Base-by-base conservation (phyloP, 2,113 vertebrate genomes). In the Corythaeola cristata region DNA sequence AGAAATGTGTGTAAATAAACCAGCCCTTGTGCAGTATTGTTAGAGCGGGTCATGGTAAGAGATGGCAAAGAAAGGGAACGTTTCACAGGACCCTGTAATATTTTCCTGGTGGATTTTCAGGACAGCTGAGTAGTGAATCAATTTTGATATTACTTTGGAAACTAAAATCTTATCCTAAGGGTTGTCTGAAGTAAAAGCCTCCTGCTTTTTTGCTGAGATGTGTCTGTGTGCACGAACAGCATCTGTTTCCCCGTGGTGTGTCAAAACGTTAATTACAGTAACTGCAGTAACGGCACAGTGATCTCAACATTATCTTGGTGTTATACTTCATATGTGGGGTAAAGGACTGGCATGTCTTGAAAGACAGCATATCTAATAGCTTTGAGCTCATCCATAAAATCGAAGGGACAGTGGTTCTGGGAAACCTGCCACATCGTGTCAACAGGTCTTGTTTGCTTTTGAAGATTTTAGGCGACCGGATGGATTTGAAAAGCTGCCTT, bases 391-490 rank as follows among this genome's bases (percentile, higher is more conserved):
- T 89, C 77, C 52, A 50, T 52, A 87, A 81, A 80, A 77, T 22
- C 58, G 39, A 94, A 94, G 39, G 47, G 63, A 73, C 45, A 52
- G 68, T n/a, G 58, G 35, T 86, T 97, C 91, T 95, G 73, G 89
- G 95, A 94, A 94, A 68, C 20, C 30, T 81, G 68, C 72, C 89
- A 81, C 35, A 14, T 41, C 6, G 0, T 80, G 75, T 88, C 37
- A 72, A 27, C 64, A 58, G 75, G 27, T 15, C 45, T 60, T 77
- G 55, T 90, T 91, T 94, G 76, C 74, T 94, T 81, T 93, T 76
- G 45, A 87, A 94, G 80, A 66, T 62, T 91, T 32, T 47, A 62
- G 73, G 50, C 50, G 84, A 63, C 52, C 53, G 69, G 77, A 67
- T 63, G 53, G 62, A 49, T 85, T 85, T 91, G 76, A 90, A 90